A percentile compares a stretch with the other conserved stretches of the same genome.
Evolutionary conservation across 2,797 vertebrate species (phyloP).

Genomic region (Poecilia picta): DNA sequence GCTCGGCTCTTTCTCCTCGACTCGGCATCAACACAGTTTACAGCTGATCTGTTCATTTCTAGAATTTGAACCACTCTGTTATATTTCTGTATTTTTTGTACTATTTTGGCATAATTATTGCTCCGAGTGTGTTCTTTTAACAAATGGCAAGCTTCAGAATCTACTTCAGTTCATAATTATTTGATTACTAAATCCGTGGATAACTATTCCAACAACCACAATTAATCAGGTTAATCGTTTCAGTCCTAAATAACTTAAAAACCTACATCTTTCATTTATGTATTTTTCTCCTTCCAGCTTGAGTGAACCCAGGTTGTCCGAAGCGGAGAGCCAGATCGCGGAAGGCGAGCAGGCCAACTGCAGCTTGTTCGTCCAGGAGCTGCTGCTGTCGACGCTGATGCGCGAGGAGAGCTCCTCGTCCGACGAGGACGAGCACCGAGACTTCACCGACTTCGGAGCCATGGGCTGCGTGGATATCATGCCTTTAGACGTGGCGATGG

Average conservation of each 20-base stretch:
- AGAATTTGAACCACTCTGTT: too few relatives aligned
- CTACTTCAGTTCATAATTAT: background rate
- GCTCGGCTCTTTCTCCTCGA: too few relatives aligned
- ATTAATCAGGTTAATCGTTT: background rate
- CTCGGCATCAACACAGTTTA: too few relatives aligned
- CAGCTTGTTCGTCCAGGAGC: slow-evolving; percentile 97
- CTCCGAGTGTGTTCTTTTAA: too few relatives aligned
- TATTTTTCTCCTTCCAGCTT: slow-evolving; percentile 82
- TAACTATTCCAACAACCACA: too few relatives aligned
- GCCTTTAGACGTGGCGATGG: slow-evolving; percentile 99
- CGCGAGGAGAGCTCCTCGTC: slow-evolving; percentile 97
- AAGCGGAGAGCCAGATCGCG: slow-evolving; percentile 93
- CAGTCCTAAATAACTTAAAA: background rate
- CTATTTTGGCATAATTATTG: too few relatives aligned
- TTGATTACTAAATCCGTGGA: background rate
- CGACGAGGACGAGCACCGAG: slow-evolving; percentile 94
- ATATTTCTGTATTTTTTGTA: too few relatives aligned
- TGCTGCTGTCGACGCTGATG: slow-evolving; percentile 96
- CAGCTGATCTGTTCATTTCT: too few relatives aligned
- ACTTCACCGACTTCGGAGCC: slow-evolving; percentile 97
- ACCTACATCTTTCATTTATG: too few relatives aligned
- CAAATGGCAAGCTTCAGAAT: too few relatives aligned
- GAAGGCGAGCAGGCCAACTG: slow-evolving; percentile 95
- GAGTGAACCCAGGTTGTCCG: slow-evolving; percentile 98
- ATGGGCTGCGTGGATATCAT: slow-evolving; percentile 99